These are phyloP conservation scores for Plagodis pulveraria DNA, from an alignment of 2,888 invertebrate species.

Conservation along the genomic window DNA sequence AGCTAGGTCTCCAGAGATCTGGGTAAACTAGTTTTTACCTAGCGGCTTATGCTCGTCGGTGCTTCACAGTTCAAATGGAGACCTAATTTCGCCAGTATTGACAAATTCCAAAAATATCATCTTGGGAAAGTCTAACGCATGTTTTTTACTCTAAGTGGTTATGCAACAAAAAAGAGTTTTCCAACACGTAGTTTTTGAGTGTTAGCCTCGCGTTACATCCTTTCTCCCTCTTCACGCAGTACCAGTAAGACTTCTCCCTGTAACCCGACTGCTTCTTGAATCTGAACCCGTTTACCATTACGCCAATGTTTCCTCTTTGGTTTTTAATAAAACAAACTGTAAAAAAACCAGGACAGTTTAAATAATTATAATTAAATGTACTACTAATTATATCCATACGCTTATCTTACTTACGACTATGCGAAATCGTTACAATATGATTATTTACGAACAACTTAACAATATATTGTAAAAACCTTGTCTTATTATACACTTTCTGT, in stretches of 20 bases:
- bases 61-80: no score
- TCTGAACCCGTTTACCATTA: constrained; percentile 24
- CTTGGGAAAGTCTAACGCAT: background rate
- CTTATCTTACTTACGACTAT: no score
- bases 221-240: constrained; percentile 28
- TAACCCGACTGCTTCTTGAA: constrained; percentile 32
- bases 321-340: constrained; percentile 23
- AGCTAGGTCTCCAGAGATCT: no score
- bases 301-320: constrained; percentile 20
- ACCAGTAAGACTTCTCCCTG: constrained; percentile 32
- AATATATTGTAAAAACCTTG: no score
- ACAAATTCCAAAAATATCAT: background rate
- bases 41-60: no score
- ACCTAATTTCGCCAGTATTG: no score
- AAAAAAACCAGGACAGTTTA: background rate
- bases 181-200: constrained; percentile 19
- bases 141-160: constrained; percentile 16
- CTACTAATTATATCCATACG: no score
- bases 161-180: constrained; percentile 18
- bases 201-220: constrained; percentile 28
- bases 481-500: no score
- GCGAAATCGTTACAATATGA: no score
- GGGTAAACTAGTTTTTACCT: no score
- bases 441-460: no score
- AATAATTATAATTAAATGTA: no score